phyloP scores from a whole-genome alignment of 2,888 invertebrate genomes.

The Choreutis nemorana region DNA sequence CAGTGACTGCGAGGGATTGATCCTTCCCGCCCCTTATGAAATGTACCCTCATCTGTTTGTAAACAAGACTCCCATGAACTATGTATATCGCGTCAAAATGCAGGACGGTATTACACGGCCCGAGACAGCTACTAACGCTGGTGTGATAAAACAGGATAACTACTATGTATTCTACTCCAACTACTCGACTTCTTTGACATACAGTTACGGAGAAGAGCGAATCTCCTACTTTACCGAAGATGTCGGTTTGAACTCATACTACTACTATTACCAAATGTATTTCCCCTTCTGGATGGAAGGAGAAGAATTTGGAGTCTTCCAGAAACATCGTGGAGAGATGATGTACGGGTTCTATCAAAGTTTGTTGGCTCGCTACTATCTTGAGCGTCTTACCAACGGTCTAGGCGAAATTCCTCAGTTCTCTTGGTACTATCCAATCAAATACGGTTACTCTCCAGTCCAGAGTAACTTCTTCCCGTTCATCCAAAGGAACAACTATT shows the following conservation, averaged over 20 bases:
- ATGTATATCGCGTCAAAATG: constrained; percentile 47
- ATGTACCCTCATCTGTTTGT: constrained; percentile 71
- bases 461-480: constrained; percentile 41
- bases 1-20: constrained; percentile 61
- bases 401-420: constrained; percentile 63
- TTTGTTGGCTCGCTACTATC: constrained; percentile 70
- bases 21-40: constrained; percentile 74
- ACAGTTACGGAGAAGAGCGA: constrained; percentile 64
- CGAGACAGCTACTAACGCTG: constrained; percentile 33
- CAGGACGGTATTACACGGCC: constrained; percentile 28
- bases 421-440: constrained; percentile 69
- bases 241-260: constrained; percentile 71
- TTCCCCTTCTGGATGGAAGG: constrained; percentile 71
- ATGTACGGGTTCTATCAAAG: constrained; percentile 74
- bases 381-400: constrained; percentile 70
- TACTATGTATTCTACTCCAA: constrained; percentile 62
- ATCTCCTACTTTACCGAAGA: constrained; percentile 76
- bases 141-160: constrained; percentile 40
- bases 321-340: constrained; percentile 69
- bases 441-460: constrained; percentile 34
- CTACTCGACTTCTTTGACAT: constrained; percentile 60
- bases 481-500: constrained; percentile 67
- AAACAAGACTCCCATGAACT: constrained; percentile 63
- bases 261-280: constrained; percentile 70
- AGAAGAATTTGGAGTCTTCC: constrained; percentile 46